These are phyloP conservation scores for Leptura quadrifasciata DNA, from an alignment of 2,888 invertebrate species.

Conservation along the genomic window DNA sequence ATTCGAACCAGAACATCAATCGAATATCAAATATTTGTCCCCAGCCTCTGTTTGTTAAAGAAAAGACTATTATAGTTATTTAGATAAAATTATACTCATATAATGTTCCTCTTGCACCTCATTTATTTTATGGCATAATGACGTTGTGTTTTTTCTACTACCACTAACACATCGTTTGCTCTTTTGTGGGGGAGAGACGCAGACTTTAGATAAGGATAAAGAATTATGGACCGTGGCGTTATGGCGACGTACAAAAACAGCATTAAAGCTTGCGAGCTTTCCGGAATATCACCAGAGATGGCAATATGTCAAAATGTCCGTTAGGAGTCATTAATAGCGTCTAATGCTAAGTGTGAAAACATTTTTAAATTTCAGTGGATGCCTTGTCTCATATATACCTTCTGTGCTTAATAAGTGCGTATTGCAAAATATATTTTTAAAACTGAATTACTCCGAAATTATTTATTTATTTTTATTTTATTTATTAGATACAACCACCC, in stretches of 20 bases:
- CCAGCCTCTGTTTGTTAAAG: too few species aligned
- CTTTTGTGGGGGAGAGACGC: constrained; percentile 53
- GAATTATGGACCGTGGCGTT: constrained; percentile 54
- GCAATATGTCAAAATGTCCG: constrained; percentile 61
- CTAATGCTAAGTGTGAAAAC: constrained; percentile 1
- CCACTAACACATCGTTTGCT: constrained; percentile 42
- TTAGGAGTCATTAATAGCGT: constrained; percentile 60
- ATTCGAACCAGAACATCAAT: too few species aligned
- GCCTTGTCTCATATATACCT: background rate
- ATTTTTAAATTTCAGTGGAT: constrained; percentile 9
- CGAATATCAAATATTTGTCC: too few species aligned
- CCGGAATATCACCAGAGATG: constrained; percentile 20
- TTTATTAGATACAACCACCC: too few species aligned
- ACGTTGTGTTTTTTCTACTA: constrained; percentile 55
- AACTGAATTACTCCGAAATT: too few species aligned
- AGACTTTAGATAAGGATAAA: constrained; percentile 56
- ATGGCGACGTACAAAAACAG: constrained; percentile 44
- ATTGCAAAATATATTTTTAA: background rate
- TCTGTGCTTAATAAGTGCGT: background rate
- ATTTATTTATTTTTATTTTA: too few species aligned
- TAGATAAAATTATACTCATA: constrained; percentile 53
- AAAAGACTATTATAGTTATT: constrained; percentile 43
- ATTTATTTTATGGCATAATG: constrained; percentile 60
- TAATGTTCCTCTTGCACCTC: constrained; percentile 52
- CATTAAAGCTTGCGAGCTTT: constrained; percentile 18